Base-by-base conservation (phyloP, 1,140 invertebrate species). In the Octopus bimaculoides region DNA sequence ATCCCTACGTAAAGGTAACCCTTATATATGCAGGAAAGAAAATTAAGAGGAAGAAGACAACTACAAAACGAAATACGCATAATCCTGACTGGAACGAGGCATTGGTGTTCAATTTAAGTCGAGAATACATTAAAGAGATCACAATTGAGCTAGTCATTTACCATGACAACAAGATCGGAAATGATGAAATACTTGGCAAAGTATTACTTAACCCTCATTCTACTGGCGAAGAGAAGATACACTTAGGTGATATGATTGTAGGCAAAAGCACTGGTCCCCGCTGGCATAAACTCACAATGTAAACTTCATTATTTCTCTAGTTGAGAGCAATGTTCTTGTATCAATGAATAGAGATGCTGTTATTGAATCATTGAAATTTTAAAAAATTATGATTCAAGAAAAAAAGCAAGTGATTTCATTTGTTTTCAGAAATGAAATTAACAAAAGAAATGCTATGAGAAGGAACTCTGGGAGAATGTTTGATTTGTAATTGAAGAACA, bases 1-100 rank as follows among this genome's bases (percentile, higher is more conserved):
- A 88, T 84, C 85, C 87, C 0, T 89, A 86, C 80, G 86, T 87
- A 12, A 89, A 89, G 77, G 88, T 89, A 17, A 80, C 84, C 54
- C 74, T 89, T n/a, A 80, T 84, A 17, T 52, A 95, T 94, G 85
- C 92, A 93, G n/a, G 84, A 91, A 89, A 87, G 77, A 86, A 85
- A 77, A 69, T 85, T 17, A 86, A 87, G 78, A 88, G 88, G 83
- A 89, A 89, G 83, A 89, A 89, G 77, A 89, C 88, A 20, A 85
- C 86, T 9, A 87, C 82, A 14, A 83, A 85, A 54, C 85, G 86
- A 61, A 82, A 82, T 54, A 84, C 84, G 17, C 78, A 76, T 41
- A 84, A 84, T n/a, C 87, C 87, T 0, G 82, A 83, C 4, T 88
- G 87, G 88, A 89, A 89, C 78, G 88, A 89, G 77, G 88, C 87